Conservation (phyloP, 2,113 vertebrate genomes). For the Phaethornis superciliosus region DNA sequence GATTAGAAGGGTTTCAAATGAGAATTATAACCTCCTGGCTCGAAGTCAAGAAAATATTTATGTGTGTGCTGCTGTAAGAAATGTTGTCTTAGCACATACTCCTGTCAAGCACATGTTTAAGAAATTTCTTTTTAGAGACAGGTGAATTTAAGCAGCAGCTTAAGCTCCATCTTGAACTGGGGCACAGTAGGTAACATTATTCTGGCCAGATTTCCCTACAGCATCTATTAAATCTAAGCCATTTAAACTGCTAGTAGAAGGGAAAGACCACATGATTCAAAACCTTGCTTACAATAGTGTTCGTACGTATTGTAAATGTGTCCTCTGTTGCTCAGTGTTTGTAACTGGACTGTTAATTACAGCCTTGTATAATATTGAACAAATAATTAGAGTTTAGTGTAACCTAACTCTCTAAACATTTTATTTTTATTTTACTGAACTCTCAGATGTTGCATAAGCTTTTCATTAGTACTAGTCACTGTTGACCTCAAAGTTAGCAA, state of each 20-base stretch:
- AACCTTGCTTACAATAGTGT: background rate
- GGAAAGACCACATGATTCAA: background rate
- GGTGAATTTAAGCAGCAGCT: background rate
- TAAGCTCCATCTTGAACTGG: background rate
- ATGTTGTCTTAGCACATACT: background rate
- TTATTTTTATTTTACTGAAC: slow-evolving; percentile 4
- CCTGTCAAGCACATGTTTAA: background rate
- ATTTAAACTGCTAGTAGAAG: background rate
- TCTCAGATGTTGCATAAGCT: slow-evolving; percentile 66
- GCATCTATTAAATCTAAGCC: background rate
- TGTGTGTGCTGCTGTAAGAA: background rate
- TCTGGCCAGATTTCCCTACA: background rate
- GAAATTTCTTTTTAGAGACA: background rate
- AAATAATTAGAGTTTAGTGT: background rate
- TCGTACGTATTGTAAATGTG: background rate
- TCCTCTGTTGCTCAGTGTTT: background rate
- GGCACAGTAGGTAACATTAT: background rate
- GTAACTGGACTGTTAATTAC: slow-evolving; percentile 13
- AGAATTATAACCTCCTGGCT: background rate
- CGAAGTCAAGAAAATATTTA: background rate
- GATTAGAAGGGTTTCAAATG: background rate
- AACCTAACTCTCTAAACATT: background rate
- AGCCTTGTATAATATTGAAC: background rate
- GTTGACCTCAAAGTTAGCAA: slow-evolving; percentile 69
- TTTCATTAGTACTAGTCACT: slow-evolving; percentile 54